Evolutionary conservation across 1,140 invertebrate genomes (phyloP), one percentile per base, ranked within the genome.

Genomic region (Drosophila kikkawai): DNA sequence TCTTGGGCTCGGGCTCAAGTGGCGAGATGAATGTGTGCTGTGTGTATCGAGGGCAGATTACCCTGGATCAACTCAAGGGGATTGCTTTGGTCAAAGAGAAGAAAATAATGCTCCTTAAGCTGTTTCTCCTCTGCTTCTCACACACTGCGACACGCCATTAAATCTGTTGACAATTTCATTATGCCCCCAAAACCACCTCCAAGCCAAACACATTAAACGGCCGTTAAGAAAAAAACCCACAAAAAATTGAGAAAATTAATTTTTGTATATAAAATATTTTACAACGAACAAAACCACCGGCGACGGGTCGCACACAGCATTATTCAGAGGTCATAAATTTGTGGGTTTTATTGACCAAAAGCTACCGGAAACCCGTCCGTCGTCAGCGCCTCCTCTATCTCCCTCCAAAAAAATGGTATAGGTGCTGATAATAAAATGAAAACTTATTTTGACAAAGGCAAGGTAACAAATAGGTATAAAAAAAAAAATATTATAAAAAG

Each of bases 381-480:
- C 44, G 19, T 7, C 45, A 71, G 65, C 69, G 65, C 42, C 66
- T 59, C 51, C 36, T 69, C 69, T 47, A 37, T 60, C 53, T 37
- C 37, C 22, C 60, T 37, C 64, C n/a, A n/a, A 6, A 44, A 47
- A 75, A 59, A 68, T 80, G 68, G 76, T 73, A 59, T 68, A 84
- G 79, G 76, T 84, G 81, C 66, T 53, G 71, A 76, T 84, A 71
- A 85, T 84, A 84, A 82, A 84, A 85, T 78, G 59, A 77, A 78
- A 84, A 85, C 82, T 80, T 85, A 84, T 84, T 84, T 84, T 81
- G 82, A 85, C 82, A 83, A 75, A 65, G 73, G 63, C 75, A 68
- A 76, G 81, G 73, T 80, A 80, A 56, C 34, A 55, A 55, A 55
- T 15, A 48, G 45, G 22, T 48, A 55, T 29, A 29, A 29, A 37